Evolutionary conservation across 1,140 invertebrate genomes (phyloP).

Genomic region (Dendroctonus valens): DNA sequence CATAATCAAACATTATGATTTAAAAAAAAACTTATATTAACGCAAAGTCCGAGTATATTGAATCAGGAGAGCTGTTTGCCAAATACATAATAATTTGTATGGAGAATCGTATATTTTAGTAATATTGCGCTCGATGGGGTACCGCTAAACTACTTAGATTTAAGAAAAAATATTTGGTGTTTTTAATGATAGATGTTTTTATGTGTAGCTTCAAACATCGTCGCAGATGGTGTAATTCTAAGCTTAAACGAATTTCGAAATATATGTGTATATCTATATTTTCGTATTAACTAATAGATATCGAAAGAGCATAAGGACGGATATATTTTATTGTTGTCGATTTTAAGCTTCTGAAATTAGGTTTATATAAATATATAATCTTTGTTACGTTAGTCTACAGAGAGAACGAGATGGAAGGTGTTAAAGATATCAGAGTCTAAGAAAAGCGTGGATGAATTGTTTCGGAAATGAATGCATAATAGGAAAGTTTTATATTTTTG

Average conservation of each 20-base stretch:
- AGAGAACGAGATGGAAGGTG: conserved; percentile 29
- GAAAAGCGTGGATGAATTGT: conserved; percentile 17
- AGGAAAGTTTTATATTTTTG: conserved; percentile 25
- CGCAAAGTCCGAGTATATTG: too few relatives aligned
- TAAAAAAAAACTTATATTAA: not conserved
- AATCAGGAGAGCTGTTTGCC: conserved; percentile 4
- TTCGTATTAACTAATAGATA: conserved; percentile 43
- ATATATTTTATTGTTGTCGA: conserved; percentile 46
- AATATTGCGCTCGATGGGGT: conserved; percentile 11
- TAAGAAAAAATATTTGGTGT: conserved; percentile 34
- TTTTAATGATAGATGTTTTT: conserved; percentile 40
- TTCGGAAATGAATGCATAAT: conserved; percentile 7
- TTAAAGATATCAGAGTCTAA: conserved; percentile 45
- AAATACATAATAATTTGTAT: not conserved
- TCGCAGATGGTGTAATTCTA: conserved; percentile 28
- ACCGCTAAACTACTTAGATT: conserved; percentile 20
- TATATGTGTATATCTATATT: conserved; percentile 41
- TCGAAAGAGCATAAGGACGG: conserved; percentile 38
- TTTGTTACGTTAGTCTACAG: conserved; percentile 41
- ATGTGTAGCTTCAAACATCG: conserved; percentile 41
- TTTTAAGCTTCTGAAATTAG: conserved; percentile 40
- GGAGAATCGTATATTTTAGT: not conserved
- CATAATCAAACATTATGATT: conserved; percentile 22
- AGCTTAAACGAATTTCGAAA: conserved; percentile 45
- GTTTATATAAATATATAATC: conserved; percentile 38